Evolutionary conservation across 2,888 invertebrate genomes (phyloP), one percentile per base, ranked within the genome.

Genomic region (Chloroclysta siterata): DNA sequence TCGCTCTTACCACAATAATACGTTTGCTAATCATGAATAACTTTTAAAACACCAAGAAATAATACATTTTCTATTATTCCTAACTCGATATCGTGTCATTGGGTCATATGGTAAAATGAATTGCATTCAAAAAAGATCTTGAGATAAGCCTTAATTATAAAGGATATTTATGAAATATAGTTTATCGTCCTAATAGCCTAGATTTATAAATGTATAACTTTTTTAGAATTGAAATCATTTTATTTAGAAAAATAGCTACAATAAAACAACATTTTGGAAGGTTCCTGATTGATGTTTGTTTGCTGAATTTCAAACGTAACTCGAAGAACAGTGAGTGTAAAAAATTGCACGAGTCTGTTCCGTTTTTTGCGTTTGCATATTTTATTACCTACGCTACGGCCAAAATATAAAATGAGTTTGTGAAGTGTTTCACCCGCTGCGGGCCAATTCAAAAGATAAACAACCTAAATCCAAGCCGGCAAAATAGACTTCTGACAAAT

Each of bases 401-500:
- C 64, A 61, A 65, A 66, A 67, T 71, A 71, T 70, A 56, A 70
- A 72, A 72, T 72, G 72, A 71, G 69, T 72, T 72, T 67, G 66
- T 65, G 60, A 71, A 71, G 68, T 69, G 69, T 71, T 72, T 67
- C 57, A 71, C 69, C 66, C 71, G 67, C 71, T 67, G 62, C 57
- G 66, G 68, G 69, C 74, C 73, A 72, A 76, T 73, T 72, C 75
- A 72, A 72, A 80, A 78, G 75, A 84, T 79, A 82, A 81, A 81
- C 79, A 80, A 63, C 68, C 72, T 61, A 78, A 81, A 82, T 79
- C 78, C 73, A 70, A 79, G 77, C 81, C 80, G 83, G 84, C 84
- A 82, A 82, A 83, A 80, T 81, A 82, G 79, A 78, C 81, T 80
- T 72, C 77, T 85, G 86, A 89, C 83, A 88, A 89, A 89, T 89